Conservation (phyloP, 2,113 vertebrate species). For the Lasiurus cinereus region DNA sequence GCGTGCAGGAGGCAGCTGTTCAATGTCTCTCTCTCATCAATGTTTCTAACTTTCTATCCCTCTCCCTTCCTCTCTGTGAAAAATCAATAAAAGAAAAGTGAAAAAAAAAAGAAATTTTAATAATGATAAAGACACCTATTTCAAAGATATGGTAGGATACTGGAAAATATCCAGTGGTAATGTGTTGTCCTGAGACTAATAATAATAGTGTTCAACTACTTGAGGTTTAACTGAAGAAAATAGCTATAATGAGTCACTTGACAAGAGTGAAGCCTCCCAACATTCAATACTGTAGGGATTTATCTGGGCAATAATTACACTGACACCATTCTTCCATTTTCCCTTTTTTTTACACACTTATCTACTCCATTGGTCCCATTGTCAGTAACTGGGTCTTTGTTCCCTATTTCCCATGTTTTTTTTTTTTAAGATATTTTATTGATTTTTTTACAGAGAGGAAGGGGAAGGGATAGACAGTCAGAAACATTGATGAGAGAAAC, state of each 20-base stretch:
- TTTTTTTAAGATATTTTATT: too few species aligned
- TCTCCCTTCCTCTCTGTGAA: too few species aligned
- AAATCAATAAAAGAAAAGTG: too few species aligned
- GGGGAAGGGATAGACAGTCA: too few species aligned
- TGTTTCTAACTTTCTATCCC: too few species aligned
- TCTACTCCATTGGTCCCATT: background rate
- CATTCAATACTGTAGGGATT: background rate
- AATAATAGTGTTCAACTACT: background rate
- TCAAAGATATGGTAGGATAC: background rate
- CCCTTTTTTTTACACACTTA: background rate
- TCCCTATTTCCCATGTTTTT: too few species aligned
- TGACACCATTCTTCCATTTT: background rate
- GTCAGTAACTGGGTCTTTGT: too few species aligned
- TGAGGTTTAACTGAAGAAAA: background rate
- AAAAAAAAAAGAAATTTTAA: too few species aligned
- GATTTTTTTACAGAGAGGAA: too few species aligned
- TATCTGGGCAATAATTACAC: background rate
- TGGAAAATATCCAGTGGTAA: background rate
- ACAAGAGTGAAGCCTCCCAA: background rate
- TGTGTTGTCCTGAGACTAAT: background rate
- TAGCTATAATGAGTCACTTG: rapidly evolving
- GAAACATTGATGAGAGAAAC: too few species aligned
- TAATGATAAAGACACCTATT: background rate
- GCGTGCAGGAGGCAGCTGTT: too few species aligned
- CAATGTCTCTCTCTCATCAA: too few species aligned